A percentile compares a stretch with the other conserved stretches of the same genome.
Conservation (phyloP, 2,888 invertebrate species). For the Ametastegia equiseti region DNA sequence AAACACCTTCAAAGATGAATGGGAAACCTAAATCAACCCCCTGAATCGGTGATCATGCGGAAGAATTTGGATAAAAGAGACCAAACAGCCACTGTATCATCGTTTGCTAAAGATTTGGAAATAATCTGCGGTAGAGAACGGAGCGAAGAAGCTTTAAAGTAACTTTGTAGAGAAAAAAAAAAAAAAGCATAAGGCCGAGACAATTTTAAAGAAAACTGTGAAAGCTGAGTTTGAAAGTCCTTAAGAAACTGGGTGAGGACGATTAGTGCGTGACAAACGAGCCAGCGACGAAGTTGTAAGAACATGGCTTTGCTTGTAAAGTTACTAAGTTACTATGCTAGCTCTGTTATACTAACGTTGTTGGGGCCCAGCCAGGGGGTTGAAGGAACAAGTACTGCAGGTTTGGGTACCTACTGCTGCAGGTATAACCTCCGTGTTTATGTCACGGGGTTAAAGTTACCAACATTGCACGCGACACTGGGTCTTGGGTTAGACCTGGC, state of each 20-base stretch:
- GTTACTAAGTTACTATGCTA: slow-evolving; percentile 1
- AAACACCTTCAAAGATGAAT: too few species aligned
- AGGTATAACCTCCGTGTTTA: slow-evolving; percentile 11
- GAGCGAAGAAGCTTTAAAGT: neutral
- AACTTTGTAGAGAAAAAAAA: neutral
- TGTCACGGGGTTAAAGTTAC: slow-evolving; percentile 36
- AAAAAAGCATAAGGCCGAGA: neutral
- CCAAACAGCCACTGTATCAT: too few species aligned
- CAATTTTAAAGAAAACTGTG: neutral
- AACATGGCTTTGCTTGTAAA: slow-evolving; percentile 28
- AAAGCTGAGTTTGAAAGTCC: neutral
- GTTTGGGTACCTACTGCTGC: neutral
- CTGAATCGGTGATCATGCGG: too few species aligned
- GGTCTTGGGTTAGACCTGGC: neutral
- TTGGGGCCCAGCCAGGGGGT: neutral
- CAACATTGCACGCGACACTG: slow-evolving; percentile 25
- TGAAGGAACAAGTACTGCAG: neutral
- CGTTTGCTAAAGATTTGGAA: too few species aligned
- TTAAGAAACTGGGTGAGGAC: slow-evolving; percentile 5
- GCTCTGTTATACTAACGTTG: neutral
- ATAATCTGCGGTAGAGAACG: too few species aligned
- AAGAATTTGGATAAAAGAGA: too few species aligned
- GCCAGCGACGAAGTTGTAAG: neutral
- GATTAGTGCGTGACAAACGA: slow-evolving; percentile 37
- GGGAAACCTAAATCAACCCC: too few species aligned